Evolutionary conservation across 1,140 invertebrate species (phyloP), one percentile per base, ranked within the genome.

Genomic region (Meteorus sp.): DNA sequence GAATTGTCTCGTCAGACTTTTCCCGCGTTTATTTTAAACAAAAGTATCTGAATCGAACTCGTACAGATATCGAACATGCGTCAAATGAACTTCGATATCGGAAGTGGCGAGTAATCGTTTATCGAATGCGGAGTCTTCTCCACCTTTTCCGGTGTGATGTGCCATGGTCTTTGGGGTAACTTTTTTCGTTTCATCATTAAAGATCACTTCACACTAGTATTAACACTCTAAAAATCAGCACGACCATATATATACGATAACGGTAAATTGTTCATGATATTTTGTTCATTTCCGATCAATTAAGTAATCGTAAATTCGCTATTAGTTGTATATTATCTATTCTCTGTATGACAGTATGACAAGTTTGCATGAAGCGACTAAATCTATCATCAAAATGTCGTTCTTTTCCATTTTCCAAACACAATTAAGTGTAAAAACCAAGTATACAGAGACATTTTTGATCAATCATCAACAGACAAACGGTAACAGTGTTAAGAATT

Each of bases 121-220:
- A 54, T 59, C 45, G 47, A 56, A 29, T 41, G 47, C 45, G 45
- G 15, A 41, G 43, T 11, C 55, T 22, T 56, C 63, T 68, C 68
- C 55, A 73, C 59, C 73, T 74, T 68, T 74, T 75, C 73, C 72
- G 69, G 61, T 64, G 61, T 48, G 67, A 62, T 51, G 65, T 69
- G 65, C 61, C 63, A 68, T 63, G 58, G 51, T 59, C 53, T 44
- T 58, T 50, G 56, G 60, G 66, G 61, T 63, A 68, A 65, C 61
- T 65, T 65, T 65, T 65, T 65, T 58, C 61, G 41, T 65, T 63
- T 63, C 56, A 39, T 59, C 62, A 65, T 65, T 63, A 50, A 57
- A 39, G 39, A 58, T 45, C 37, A 23, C 31, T 56, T 68, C 55
- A 41, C 60, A 29, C 47, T 59, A 59, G 51, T 59, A 35, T 48